Percentiles rank a stretch among this genome's conserved stretches.
These are phyloP conservation scores for Nasonia giraulti DNA, from an alignment of 1,140 invertebrate genomes.

Conservation along the genomic window DNA sequence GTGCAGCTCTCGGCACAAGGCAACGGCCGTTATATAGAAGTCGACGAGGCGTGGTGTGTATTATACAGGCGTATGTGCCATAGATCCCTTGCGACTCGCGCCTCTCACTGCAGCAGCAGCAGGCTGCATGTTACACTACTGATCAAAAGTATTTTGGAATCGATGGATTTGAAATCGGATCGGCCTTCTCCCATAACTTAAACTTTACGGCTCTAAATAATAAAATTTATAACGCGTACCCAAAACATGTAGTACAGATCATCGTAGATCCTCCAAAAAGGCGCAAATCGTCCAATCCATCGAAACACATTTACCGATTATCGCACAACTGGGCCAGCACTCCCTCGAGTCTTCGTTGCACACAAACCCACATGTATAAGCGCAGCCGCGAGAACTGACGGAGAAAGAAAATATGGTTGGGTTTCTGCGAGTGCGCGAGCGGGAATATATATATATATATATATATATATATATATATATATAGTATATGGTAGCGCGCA, in stretches of 20 bases:
- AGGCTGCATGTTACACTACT: neutral
- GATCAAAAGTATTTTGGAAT: slow-evolving; percentile 19
- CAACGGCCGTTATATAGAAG: neutral
- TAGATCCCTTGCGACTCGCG: slow-evolving; percentile 13
- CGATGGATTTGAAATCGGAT: neutral
- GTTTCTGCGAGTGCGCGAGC: slow-evolving; percentile 6
- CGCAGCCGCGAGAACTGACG: slow-evolving; percentile 30
- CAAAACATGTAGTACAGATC: too few species aligned
- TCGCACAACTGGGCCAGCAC: neutral
- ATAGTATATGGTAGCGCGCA: neutral
- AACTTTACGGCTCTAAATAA: neutral
- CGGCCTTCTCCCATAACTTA: neutral
- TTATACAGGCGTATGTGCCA: neutral
- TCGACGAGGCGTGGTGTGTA: neutral
- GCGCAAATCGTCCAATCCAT: too few species aligned
- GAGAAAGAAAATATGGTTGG: slow-evolving; percentile 13
- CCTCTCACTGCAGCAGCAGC: slow-evolving; percentile 34
- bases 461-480: too few species aligned
- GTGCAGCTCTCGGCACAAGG: neutral
- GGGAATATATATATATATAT: too few species aligned
- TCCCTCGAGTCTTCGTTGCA: neutral
- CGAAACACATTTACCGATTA: too few species aligned
- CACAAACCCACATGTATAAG: slow-evolving; percentile 39
- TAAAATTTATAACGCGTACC: too few species aligned
- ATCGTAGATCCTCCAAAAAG: too few species aligned